Conservation (phyloP, 2,797 vertebrate species). For the Spea hammondii region DNA sequence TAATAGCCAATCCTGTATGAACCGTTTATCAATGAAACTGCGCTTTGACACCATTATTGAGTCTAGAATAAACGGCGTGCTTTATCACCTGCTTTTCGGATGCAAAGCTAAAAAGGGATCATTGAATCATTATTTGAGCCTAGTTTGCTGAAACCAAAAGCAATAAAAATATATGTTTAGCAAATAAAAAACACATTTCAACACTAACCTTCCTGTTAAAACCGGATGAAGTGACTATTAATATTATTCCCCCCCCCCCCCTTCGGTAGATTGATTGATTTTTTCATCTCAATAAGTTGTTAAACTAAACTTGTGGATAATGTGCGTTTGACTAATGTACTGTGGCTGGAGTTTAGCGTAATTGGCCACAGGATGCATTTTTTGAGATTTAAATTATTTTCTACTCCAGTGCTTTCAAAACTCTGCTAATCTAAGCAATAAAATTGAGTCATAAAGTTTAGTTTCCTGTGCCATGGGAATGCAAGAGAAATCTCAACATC, state of each 20-base stretch:
- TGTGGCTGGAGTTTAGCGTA: conserved; percentile 40
- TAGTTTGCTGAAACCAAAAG: conserved; percentile 52
- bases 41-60: conserved; percentile 45
- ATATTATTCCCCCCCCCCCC: conserved; percentile 26
- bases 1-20: conserved; percentile 34
- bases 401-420: conserved; percentile 45
- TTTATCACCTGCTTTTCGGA: conserved; percentile 51
- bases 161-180: conserved; percentile 54
- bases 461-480: conserved; percentile 35
- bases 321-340: conserved; percentile 41
- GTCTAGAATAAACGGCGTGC: conserved; percentile 42
- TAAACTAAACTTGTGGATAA: conserved; percentile 35
- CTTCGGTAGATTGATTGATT: conserved; percentile 42
- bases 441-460: conserved; percentile 46
- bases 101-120: conserved; percentile 52
- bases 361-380: conserved; percentile 52
- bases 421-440: conserved; percentile 50
- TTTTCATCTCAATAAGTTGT: conserved; percentile 31
- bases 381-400: conserved; percentile 49
- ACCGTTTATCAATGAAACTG: conserved; percentile 39
- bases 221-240: conserved; percentile 53
- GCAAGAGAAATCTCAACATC: conserved; percentile 34
- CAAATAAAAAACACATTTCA: conserved; percentile 53
- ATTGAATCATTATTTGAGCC: conserved; percentile 52
- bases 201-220: conserved; percentile 52